Conservation (phyloP, 2,113 vertebrate species). For the Cochlearius cochlearius region DNA sequence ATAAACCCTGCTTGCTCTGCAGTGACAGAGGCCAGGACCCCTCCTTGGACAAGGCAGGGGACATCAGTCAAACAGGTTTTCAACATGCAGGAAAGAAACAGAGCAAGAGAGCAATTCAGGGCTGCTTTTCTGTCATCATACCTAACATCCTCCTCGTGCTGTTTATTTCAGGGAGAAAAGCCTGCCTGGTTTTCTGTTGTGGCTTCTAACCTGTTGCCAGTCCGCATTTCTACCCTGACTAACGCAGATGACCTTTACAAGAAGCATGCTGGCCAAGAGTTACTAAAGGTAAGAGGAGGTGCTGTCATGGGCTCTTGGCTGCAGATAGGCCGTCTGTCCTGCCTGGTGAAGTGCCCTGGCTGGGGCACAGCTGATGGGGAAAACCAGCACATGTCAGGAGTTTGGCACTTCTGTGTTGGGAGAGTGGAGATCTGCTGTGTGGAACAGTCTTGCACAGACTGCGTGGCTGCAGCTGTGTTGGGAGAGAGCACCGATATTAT, state of each 20-base stretch:
- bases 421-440: background rate
- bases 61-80: background rate
- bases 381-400: background rate
- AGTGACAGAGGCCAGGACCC: background rate
- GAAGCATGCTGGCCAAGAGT: conserved; percentile 76
- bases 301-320: background rate
- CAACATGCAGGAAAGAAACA: background rate
- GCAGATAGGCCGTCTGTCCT: background rate
- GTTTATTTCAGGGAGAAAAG: conserved; percentile 76
- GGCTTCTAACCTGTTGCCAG: conserved; percentile 80
- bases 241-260: conserved; percentile 80
- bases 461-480: background rate
- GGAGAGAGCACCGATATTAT: background rate
- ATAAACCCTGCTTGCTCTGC: background rate
- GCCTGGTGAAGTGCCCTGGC: background rate
- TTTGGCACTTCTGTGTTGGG: background rate
- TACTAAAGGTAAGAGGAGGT: conserved; percentile 81
- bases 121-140: background rate
- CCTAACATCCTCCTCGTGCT: background rate
- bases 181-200: conserved; percentile 90
- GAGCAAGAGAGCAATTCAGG: background rate
- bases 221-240: conserved; percentile 79
- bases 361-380: background rate
- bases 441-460: background rate
- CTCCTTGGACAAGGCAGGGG: rapidly evolving